Evolutionary conservation across 2,888 invertebrate genomes (phyloP), one percentile per base, ranked within the genome.

Genomic region (Drosophila macrospina): DNA sequence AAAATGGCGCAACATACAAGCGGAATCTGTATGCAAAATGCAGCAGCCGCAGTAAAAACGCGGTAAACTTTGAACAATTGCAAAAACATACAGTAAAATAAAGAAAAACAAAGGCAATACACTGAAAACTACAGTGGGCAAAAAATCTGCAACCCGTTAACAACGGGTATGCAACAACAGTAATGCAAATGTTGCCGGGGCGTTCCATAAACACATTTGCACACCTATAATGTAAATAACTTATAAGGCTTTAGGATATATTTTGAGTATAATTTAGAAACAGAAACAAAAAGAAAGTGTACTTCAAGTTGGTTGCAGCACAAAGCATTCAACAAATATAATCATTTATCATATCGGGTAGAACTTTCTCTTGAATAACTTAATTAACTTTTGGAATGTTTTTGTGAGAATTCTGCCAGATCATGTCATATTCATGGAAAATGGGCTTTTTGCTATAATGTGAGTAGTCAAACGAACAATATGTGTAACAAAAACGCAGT

Each of bases 11-110:
- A 2, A 57, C 55, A 48, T 41, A 48, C 62, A 59, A 70, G 76
- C 67, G 82, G 48, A 72, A 81, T 69, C 68, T 56, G 80, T 87
- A 77, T 80, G 78, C 80, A 69, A 80, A 84, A 82, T 80, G 86
- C 80, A 71, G 60, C 71, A 86, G 86, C 69, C 82, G 69, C 80
- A 87, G 83, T 86, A 85, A 83, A 82, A 84, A 82, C 72, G 67
- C 80, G 72, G 74, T 80, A 85, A 84, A 84, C 84, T 88, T 86
- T 88, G 62, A 88, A 88, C 83, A 83, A 83, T 86, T 68, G 78
- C 71, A 80, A 80, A 71, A 75, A 72, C 75, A 74, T 56, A 66
- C 55, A 59, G 41, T 48, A 63, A 69, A 65, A 72, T 44, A 70
- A 77, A 72, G 55, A 16, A 59, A 78, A 75, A 75, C 67, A 84